A percentile compares a stretch with the other conserved stretches of the same genome.
Evolutionary conservation across 1,140 invertebrate species (phyloP).

Genomic region (Heliothis virescens): DNA sequence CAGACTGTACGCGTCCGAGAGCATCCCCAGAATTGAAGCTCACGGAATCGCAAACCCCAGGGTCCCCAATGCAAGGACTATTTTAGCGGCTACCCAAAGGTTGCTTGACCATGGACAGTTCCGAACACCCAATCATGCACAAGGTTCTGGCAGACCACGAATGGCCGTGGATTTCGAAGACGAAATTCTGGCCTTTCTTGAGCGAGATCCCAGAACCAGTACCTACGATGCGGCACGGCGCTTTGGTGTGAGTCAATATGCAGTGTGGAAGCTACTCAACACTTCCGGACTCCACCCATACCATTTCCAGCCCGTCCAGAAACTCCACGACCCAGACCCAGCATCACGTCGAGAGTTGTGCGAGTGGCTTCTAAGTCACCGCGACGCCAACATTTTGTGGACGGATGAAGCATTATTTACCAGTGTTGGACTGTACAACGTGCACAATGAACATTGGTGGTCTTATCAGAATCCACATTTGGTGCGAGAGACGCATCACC

Average conservation of each 20-base stretch:
- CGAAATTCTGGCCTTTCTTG: not conserved
- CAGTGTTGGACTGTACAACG: not conserved
- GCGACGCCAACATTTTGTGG: not conserved
- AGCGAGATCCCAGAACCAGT: not conserved
- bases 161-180: not conserved
- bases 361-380: conserved; percentile 5
- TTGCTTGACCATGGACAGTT: not conserved
- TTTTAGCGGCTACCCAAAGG: not conserved
- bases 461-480: not conserved
- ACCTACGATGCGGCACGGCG: not conserved
- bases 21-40: no score
- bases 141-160: not conserved
- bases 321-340: not conserved
- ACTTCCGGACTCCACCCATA: not conserved
- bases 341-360: not conserved
- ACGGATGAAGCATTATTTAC: no score
- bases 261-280: not conserved
- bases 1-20: no score
- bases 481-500: not conserved
- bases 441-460: conserved; percentile 6
- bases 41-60: no score
- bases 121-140: not conserved
- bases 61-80: no score
- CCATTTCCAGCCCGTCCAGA: not conserved
- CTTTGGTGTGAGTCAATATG: not conserved